These are phyloP conservation scores for Trogon melanurus DNA, from an alignment of 2,113 vertebrate genomes.

Conservation along the genomic window DNA sequence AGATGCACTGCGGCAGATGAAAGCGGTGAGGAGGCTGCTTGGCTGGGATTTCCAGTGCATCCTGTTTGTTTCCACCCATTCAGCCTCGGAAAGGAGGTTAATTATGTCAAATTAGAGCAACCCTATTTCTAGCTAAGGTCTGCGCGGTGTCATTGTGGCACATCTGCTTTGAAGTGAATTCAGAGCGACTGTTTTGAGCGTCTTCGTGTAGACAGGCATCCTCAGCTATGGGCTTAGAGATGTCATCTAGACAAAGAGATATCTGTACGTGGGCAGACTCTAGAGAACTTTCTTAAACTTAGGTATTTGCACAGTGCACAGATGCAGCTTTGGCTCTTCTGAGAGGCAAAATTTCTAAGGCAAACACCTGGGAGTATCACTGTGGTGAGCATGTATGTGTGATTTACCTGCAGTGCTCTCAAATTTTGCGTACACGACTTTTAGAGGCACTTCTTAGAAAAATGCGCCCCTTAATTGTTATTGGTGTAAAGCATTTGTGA, in stretches of 20 bases:
- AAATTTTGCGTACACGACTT: neutral
- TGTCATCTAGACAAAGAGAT: neutral
- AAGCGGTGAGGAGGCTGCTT: neutral
- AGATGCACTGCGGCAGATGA: rapidly evolving
- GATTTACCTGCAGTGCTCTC: neutral
- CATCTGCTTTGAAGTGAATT: conserved; percentile 39
- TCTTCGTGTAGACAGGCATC: neutral
- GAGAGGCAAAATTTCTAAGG: neutral
- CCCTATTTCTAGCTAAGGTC: neutral
- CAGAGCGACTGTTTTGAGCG: neutral
- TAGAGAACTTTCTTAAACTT: neutral
- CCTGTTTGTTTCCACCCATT: neutral
- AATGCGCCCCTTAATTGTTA: neutral
- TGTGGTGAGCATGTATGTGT: rapidly evolving
- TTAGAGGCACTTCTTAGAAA: neutral
- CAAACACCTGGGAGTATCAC: neutral
- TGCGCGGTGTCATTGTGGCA: neutral
- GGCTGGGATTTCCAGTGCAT: neutral
- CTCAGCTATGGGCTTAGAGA: neutral
- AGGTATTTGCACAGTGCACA: neutral
- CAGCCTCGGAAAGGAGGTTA: conserved; percentile 13
- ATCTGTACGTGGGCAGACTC: neutral
- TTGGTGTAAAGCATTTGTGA: neutral
- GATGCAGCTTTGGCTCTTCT: neutral
- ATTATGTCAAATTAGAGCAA: conserved; percentile 27